Percentiles rank a stretch among this genome's conserved stretches.
phyloP scores from a whole-genome alignment of 23 tunicate genomes.

The Halocynthia aurantium region DNA sequence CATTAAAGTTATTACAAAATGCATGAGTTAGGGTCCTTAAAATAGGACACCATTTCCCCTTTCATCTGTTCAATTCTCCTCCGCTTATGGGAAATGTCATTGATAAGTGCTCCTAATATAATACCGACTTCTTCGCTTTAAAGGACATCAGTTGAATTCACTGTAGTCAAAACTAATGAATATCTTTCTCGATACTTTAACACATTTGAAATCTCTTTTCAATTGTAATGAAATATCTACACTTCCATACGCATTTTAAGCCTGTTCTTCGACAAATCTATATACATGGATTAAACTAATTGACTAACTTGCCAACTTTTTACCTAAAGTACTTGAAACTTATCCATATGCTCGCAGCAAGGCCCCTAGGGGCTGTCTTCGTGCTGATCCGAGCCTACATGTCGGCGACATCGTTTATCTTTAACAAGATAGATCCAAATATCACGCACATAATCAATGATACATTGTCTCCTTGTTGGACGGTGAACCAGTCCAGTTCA shows the following conservation, averaged over 20 bases:
- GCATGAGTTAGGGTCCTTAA: no score
- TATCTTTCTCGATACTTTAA: neutral
- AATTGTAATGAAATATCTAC: conserved; percentile 44
- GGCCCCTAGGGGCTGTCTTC: no score
- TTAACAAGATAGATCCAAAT: no score
- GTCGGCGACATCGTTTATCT: no score
- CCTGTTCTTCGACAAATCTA: conserved; percentile 63
- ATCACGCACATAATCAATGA: no score
- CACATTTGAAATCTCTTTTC: conserved; percentile 7
- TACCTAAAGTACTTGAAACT: conserved; percentile 46
- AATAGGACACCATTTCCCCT: no score
- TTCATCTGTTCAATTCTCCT: no score
- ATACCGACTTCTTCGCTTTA: conserved; percentile 17
- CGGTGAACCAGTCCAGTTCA: no score
- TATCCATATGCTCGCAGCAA: no score
- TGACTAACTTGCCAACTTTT: neutral
- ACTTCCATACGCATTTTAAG: conserved; percentile 47
- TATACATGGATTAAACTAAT: conserved; percentile 20
- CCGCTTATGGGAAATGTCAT: neutral
- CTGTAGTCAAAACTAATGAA: conserved; percentile 6
- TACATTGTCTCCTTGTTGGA: no score
- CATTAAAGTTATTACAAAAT: no score
- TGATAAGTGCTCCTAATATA: conserved; percentile 23
- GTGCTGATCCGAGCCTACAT: no score
- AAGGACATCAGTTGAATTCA: conserved; percentile 26